These are phyloP conservation scores for Papilio polytes DNA, from an alignment of 1,140 invertebrate species.

Conservation along the genomic window DNA sequence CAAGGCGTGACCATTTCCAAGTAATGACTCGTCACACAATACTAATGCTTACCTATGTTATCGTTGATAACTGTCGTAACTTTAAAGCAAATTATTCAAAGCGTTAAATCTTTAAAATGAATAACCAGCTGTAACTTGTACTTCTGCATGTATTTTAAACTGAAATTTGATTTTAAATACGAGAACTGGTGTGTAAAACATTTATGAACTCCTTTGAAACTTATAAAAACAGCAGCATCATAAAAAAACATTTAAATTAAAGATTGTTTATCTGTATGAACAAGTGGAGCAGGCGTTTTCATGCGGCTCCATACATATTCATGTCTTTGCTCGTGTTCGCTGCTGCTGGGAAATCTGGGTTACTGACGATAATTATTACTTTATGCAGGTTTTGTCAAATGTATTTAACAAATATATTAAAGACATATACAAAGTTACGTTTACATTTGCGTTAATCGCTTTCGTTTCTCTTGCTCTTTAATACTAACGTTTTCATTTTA, in stretches of 20 bases:
- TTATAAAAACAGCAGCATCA: too few species aligned
- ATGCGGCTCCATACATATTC: background rate
- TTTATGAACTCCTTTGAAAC: too few species aligned
- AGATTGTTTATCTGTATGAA: background rate
- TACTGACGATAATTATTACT: background rate
- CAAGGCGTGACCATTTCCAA: background rate
- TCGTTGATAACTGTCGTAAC: background rate
- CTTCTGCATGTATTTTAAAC: too few species aligned
- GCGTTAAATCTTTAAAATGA: background rate
- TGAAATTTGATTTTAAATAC: too few species aligned
- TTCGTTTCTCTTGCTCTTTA: background rate
- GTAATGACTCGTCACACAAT: background rate
- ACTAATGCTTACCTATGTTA: background rate
- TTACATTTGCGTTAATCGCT: background rate
- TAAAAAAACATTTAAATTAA: background rate
- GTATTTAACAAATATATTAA: background rate
- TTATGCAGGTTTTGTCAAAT: background rate
- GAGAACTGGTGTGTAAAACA: too few species aligned
- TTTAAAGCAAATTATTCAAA: background rate
- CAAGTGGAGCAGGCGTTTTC: background rate
- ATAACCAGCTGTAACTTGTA: too few species aligned
- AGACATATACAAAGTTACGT: background rate
- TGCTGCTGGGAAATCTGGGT: background rate
- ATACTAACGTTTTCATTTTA: conserved; percentile 2
- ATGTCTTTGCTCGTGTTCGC: background rate